Evolutionary conservation across 1,140 invertebrate genomes (phyloP).

Genomic region (Chrysoperla carnea): DNA sequence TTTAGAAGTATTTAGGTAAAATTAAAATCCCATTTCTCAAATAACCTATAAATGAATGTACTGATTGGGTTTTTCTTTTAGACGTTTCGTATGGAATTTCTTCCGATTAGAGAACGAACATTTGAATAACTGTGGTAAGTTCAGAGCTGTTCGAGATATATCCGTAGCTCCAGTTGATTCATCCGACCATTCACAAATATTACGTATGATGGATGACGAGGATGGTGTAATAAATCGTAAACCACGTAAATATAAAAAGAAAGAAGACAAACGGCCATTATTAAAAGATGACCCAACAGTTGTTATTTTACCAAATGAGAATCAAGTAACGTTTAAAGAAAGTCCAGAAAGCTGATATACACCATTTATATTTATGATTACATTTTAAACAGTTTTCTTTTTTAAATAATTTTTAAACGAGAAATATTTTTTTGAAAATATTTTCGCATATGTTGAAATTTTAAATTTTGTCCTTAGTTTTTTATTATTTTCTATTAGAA

Average conservation of each 20-base stretch:
- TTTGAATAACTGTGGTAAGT: constrained; percentile 88
- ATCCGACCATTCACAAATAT: constrained; percentile 48
- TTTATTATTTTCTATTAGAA: no score
- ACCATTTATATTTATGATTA: no score
- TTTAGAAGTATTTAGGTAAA: constrained; percentile 70
- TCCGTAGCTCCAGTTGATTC: constrained; percentile 70
- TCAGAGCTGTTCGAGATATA: constrained; percentile 79
- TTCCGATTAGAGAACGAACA: constrained; percentile 89
- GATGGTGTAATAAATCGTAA: constrained; percentile 39
- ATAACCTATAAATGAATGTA: no score
- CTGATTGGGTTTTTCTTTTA: neutral
- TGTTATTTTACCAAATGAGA: no score
- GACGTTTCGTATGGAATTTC: constrained; percentile 83
- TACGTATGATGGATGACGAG: constrained; percentile 56
- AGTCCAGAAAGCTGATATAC: no score
- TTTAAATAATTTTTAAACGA: no score
- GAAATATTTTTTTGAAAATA: no score
- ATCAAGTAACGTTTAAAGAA: no score
- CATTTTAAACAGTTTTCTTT: no score
- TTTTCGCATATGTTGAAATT: no score
- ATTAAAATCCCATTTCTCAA: no score
- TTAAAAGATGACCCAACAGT: constrained; percentile 25
- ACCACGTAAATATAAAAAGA: constrained; percentile 28
- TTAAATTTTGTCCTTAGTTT: no score
- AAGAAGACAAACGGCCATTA: constrained; percentile 31